These are phyloP conservation scores for Diarsia rubi DNA, from an alignment of 2,888 invertebrate species.

Conservation along the genomic window DNA sequence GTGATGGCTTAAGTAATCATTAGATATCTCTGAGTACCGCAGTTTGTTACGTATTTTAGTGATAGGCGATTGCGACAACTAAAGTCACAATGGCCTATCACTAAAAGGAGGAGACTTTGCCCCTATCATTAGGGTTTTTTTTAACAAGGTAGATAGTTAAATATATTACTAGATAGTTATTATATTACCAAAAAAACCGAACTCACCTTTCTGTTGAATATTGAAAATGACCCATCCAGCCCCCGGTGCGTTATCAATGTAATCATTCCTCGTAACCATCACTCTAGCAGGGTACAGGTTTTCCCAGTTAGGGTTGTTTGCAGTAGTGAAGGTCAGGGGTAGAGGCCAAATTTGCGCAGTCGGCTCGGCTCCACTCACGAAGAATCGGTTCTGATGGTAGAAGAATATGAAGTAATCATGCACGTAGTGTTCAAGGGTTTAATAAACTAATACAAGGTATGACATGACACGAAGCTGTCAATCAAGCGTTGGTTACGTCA, in stretches of 20 bases:
- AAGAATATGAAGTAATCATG: neutral
- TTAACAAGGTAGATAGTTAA: too few species aligned
- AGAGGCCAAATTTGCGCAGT: conserved; percentile 84
- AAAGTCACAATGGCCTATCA: neutral
- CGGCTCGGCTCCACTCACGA: conserved; percentile 73
- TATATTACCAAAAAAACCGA: neutral
- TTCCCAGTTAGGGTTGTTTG: conserved; percentile 82
- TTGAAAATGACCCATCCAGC: conserved; percentile 92
- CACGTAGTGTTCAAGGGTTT: neutral
- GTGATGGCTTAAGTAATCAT: too few species aligned
- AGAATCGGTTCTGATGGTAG: conserved; percentile 82
- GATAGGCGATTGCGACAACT: too few species aligned
- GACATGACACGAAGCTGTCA: too few species aligned
- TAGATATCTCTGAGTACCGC: too few species aligned
- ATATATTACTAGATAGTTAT: neutral
- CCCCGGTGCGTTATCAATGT: conserved; percentile 72
- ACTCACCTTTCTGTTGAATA: conserved; percentile 90
- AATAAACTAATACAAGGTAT: too few species aligned
- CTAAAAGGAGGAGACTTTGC: neutral
- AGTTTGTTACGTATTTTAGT: too few species aligned
- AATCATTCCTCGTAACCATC: conserved; percentile 71
- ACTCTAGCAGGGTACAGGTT: conserved; percentile 74
- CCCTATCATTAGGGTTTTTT: neutral
- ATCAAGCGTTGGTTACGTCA: too few species aligned
- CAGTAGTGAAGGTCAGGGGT: conserved; percentile 84